These are phyloP conservation scores for Microplitis deprimator DNA, from an alignment of 2,888 invertebrate species.

Conservation along the genomic window DNA sequence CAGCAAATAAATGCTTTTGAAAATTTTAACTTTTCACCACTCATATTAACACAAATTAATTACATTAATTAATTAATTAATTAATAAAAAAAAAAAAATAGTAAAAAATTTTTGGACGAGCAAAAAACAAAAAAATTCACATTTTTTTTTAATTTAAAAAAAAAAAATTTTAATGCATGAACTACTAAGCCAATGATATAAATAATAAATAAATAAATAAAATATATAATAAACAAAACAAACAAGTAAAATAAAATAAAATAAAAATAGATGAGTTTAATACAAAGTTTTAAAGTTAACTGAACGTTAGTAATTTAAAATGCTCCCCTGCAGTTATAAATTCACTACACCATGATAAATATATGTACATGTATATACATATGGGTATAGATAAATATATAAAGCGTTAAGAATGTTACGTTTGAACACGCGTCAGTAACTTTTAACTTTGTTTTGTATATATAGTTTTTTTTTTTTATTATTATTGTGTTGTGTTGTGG, in stretches of 20 bases:
- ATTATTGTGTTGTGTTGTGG: background rate
- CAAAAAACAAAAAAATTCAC: no score
- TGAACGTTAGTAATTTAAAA: background rate
- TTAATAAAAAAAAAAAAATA: background rate
- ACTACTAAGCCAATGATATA: no score
- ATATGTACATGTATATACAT: background rate
- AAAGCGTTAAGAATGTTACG: background rate
- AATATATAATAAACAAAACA: no score
- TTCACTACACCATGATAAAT: conserved; percentile 2
- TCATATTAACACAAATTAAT: conserved; percentile 38
- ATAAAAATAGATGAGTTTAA: conserved; percentile 7
- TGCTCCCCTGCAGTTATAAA: conserved; percentile 20
- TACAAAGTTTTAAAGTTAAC: conserved; percentile 7
- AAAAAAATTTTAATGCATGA: no score
- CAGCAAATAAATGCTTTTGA: conserved; percentile 66
- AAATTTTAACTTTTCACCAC: conserved; percentile 49
- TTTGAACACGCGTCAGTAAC: conserved; percentile 48
- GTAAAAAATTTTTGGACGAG: background rate
- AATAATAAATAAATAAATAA: no score
- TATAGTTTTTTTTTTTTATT: conserved; percentile 12
- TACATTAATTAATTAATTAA: conserved; percentile 52
- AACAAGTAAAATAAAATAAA: background rate
- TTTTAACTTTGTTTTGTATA: conserved; percentile 17
- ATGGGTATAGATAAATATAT: conserved; percentile 16
- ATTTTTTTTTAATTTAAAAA: no score